A percentile compares a stretch with the other conserved stretches of the same genome.
These are phyloP conservation scores for Aquatica leii DNA, from an alignment of 2,888 invertebrate genomes.

Conservation along the genomic window DNA sequence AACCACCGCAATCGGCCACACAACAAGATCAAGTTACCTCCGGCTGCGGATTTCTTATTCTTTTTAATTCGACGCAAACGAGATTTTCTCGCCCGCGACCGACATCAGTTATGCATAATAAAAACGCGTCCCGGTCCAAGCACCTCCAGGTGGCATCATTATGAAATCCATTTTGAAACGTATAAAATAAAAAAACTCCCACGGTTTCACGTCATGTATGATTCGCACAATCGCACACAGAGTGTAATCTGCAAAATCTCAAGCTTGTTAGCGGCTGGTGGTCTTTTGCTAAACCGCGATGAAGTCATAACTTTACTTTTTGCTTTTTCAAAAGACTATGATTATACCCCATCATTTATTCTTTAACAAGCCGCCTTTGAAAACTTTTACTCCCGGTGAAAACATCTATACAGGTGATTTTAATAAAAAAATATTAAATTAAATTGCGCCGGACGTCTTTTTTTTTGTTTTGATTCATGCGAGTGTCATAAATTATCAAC, in stretches of 20 bases:
- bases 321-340: constrained; percentile 42
- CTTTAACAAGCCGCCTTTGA: constrained; percentile 46
- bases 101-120: constrained; percentile 23
- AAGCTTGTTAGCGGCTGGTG: constrained; percentile 44
- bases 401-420: constrained; percentile 28
- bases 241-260: constrained; percentile 42
- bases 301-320: constrained; percentile 45
- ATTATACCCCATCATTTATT: constrained; percentile 46
- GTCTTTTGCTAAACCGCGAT: constrained; percentile 42
- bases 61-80: constrained; percentile 29
- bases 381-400: constrained; percentile 31
- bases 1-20: constrained; percentile 49
- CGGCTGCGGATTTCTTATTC: constrained; percentile 38
- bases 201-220: constrained; percentile 22
- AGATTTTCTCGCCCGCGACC: constrained; percentile 26
- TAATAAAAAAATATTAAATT: constrained; percentile 24
- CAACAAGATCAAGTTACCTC: constrained; percentile 45
- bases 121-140: constrained; percentile 26
- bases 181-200: constrained; percentile 20
- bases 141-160: constrained; percentile 22
- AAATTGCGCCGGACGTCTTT: constrained; percentile 1
- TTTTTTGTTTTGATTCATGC: constrained; percentile 1
- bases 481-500: constrained; percentile 5
- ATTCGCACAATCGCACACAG: constrained; percentile 40
- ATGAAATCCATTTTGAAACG: constrained; percentile 20